Conservation (phyloP, 2,888 invertebrate genomes). For the Eupelmus urozonus region DNA sequence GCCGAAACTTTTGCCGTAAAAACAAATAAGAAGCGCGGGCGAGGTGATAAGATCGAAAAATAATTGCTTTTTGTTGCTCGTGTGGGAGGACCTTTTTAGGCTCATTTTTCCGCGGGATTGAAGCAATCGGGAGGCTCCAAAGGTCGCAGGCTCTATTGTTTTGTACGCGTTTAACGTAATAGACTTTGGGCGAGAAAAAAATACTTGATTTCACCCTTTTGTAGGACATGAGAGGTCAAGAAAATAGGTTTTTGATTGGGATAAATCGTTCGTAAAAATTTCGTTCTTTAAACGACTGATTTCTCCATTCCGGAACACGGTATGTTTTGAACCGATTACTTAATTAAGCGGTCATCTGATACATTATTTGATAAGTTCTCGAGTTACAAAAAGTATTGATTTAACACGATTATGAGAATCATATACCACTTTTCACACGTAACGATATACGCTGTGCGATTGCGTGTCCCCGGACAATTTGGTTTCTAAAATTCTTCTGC, state of each 20-base stretch:
- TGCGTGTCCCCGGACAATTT: constrained; percentile 26
- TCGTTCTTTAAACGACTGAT: too few species aligned
- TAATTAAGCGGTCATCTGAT: too few species aligned
- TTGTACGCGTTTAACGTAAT: too few species aligned
- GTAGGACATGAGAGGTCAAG: too few species aligned
- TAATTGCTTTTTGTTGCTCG: constrained; percentile 13
- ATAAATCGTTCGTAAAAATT: too few species aligned
- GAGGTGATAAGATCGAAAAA: constrained; percentile 11
- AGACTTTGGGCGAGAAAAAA: too few species aligned
- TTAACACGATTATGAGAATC: constrained; percentile 6
- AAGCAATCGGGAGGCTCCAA: background rate
- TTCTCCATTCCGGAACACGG: too few species aligned
- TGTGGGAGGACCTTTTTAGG: background rate
- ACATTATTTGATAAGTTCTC: constrained; percentile 17
- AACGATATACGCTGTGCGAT: background rate
- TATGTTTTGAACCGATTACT: too few species aligned
- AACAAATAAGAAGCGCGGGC: background rate
- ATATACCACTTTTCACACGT: constrained; percentile 22
- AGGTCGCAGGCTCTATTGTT: too few species aligned
- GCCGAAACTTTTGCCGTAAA: constrained; percentile 23
- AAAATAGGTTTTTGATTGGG: too few species aligned
- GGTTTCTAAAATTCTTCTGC: constrained; percentile 12
- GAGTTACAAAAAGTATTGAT: constrained; percentile 25
- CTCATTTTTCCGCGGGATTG: background rate
- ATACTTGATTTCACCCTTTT: too few species aligned